phyloP scores from a whole-genome alignment of 2,113 vertebrate species.

The Apus apus region DNA sequence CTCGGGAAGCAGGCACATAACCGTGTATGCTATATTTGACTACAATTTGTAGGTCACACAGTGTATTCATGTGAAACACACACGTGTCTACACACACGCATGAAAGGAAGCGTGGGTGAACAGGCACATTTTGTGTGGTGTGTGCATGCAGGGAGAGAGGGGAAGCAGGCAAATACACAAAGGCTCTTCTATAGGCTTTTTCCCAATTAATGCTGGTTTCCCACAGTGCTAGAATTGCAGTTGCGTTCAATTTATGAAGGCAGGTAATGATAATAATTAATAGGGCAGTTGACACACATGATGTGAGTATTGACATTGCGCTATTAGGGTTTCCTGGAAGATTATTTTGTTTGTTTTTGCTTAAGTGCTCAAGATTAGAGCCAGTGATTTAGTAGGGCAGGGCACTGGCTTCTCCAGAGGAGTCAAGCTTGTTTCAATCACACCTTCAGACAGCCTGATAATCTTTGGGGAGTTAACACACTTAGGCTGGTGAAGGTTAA shows the following conservation, averaged over 20 bases:
- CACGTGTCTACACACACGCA: accelerated
- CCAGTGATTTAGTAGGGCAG: constrained; percentile 55
- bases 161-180: neutral
- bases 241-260: constrained; percentile 56
- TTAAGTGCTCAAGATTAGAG: constrained; percentile 67
- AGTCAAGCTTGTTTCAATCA: constrained; percentile 67
- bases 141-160: neutral
- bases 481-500: constrained; percentile 70
- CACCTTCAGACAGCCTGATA: constrained; percentile 71
- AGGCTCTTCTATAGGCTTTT: neutral
- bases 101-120: neutral
- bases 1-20: neutral
- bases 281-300: constrained; percentile 65
- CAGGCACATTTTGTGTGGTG: accelerated
- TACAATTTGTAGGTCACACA: neutral
- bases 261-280: constrained; percentile 69
- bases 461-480: constrained; percentile 69
- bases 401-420: constrained; percentile 43
- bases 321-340: constrained; percentile 71
- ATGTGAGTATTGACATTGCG: constrained; percentile 55
- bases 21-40: neutral
- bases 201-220: constrained; percentile 64
- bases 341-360: constrained; percentile 76
- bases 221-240: constrained; percentile 41
- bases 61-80: neutral